phyloP scores from a whole-genome alignment of 2,113 vertebrate species.

The Oxyura jamaicensis region DNA sequence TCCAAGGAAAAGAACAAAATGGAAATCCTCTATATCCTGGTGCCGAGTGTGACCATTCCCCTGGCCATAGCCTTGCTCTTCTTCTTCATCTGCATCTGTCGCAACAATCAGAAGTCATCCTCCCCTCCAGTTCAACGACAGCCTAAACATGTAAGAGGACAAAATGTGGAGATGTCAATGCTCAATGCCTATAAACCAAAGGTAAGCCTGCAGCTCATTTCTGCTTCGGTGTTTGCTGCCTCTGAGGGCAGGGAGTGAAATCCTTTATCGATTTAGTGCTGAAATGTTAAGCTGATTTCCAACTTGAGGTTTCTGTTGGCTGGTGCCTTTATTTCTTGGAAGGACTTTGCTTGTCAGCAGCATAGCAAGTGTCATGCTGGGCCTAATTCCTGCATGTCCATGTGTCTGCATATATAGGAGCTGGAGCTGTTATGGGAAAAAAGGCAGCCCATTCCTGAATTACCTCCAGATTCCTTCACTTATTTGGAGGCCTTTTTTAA shows the following conservation, averaged over 20 bases:
- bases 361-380: not conserved
- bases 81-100: constrained; percentile 97
- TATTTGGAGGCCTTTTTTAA: not conserved
- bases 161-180: constrained; percentile 99
- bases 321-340: not conserved
- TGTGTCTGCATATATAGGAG: not conserved
- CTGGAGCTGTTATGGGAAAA: not conserved
- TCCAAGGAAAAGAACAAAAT: constrained; percentile 92
- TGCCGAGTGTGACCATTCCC: constrained; percentile 95
- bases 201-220: constrained; percentile 69
- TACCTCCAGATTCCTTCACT: not conserved
- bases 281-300: not conserved
- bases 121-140: constrained; percentile 87
- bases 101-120: constrained; percentile 93
- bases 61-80: constrained; percentile 94
- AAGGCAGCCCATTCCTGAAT: not conserved
- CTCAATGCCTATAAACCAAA: constrained; percentile 94
- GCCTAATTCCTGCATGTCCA: accelerated
- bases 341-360: not conserved
- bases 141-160: constrained; percentile 91
- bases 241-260: not conserved
- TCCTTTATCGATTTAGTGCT: not conserved
- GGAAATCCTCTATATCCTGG: constrained; percentile 96
- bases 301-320: not conserved
- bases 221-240: not conserved